Evolutionary conservation across 2,113 vertebrate genomes (phyloP).

Genomic region (Heliornis fulica): DNA sequence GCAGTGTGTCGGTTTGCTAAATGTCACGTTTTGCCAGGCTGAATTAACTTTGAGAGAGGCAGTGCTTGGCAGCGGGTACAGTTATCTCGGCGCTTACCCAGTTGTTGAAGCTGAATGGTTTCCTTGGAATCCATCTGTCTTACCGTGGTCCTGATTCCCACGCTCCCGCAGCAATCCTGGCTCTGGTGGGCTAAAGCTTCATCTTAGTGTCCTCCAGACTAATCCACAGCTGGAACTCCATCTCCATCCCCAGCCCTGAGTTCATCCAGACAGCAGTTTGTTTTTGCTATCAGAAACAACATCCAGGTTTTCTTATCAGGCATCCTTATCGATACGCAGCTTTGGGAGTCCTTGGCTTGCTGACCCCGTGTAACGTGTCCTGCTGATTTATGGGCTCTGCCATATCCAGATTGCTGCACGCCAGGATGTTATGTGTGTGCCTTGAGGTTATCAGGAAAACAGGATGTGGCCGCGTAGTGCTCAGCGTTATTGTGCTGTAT

Average conservation of each 20-base stretch:
- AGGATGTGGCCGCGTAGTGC: background rate
- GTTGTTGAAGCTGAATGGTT: background rate
- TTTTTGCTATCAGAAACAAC: background rate
- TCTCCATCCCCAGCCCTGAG: background rate
- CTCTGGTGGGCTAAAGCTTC: background rate
- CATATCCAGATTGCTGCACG: background rate
- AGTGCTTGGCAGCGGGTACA: background rate
- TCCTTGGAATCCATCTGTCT: background rate
- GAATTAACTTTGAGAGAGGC: background rate
- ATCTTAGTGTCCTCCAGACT: background rate
- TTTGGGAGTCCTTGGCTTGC: background rate
- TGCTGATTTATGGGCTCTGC: background rate
- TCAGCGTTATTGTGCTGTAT: background rate
- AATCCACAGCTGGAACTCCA: fast-evolving
- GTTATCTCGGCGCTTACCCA: background rate
- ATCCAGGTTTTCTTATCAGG: background rate
- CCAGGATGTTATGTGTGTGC: background rate
- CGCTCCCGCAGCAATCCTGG: background rate
- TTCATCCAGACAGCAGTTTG: background rate
- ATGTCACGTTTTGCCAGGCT: background rate
- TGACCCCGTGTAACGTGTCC: fast-evolving
- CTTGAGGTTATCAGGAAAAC: background rate
- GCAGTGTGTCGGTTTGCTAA: background rate
- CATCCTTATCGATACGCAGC: background rate
- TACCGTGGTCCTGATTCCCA: background rate